Evolutionary conservation across 1,140 invertebrate genomes (phyloP).

Genomic region (Drosophila virilis): DNA sequence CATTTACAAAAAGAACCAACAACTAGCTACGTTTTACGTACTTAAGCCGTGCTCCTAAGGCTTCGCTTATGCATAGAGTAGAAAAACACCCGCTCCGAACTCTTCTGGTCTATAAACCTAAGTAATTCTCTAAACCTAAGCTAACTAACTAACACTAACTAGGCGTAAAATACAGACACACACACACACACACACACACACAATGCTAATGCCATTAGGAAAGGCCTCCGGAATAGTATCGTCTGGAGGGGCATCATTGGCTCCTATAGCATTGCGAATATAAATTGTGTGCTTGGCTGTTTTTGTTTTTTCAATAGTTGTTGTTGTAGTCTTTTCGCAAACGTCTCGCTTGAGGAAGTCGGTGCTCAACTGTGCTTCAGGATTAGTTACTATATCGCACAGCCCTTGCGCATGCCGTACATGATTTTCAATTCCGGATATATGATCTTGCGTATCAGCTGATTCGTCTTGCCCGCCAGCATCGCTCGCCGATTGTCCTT

Average conservation of each 20-base stretch:
- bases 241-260: slow-evolving; percentile 10
- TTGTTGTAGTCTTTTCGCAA: slow-evolving; percentile 65
- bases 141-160: slow-evolving; percentile 61
- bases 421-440: slow-evolving; percentile 93
- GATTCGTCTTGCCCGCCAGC: slow-evolving; percentile 91
- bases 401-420: slow-evolving; percentile 91
- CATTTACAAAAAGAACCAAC: slow-evolving; percentile 37
- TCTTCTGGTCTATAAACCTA: slow-evolving; percentile 43
- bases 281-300: slow-evolving; percentile 55
- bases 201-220: slow-evolving; percentile 46
- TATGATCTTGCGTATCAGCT: slow-evolving; percentile 92
- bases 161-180: slow-evolving; percentile 36
- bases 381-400: slow-evolving; percentile 89
- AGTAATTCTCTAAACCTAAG: slow-evolving; percentile 60
- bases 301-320: not conserved
- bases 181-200: slow-evolving; percentile 22
- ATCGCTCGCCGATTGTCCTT: slow-evolving; percentile 90
- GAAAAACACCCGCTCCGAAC: slow-evolving; percentile 49
- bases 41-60: slow-evolving; percentile 70
- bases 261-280: slow-evolving; percentile 74
- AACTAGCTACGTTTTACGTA: slow-evolving; percentile 71
- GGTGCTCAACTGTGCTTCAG: slow-evolving; percentile 72
- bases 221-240: slow-evolving; percentile 11
- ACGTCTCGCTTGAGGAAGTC: slow-evolving; percentile 39
- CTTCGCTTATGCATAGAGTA: slow-evolving; percentile 54